phyloP scores from a whole-genome alignment of 2,888 invertebrate genomes.

The Drosophila austrosaltans region DNA sequence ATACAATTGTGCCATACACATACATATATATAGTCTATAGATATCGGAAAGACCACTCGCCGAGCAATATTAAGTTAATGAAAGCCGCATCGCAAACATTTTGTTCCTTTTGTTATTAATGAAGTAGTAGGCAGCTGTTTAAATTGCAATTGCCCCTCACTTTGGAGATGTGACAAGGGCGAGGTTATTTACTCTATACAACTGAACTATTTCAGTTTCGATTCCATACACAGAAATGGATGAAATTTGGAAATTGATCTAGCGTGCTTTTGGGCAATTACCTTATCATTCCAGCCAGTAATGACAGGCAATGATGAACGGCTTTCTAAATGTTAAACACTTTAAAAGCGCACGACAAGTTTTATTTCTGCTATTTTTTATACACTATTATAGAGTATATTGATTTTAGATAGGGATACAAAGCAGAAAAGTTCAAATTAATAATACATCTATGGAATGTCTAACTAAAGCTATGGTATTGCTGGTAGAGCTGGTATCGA shows the following conservation, averaged over 20 bases:
- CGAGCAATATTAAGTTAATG: not conserved
- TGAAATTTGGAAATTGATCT: conserved; percentile 45
- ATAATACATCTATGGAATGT: no score
- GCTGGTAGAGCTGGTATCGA: not conserved
- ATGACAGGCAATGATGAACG: conserved; percentile 30
- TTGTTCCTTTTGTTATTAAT: conserved; percentile 5
- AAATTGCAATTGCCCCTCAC: conserved; percentile 1
- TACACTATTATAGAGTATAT: not conserved
- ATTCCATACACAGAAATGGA: conserved; percentile 32
- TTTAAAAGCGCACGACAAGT: conserved; percentile 4
- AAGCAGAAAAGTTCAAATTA: not conserved
- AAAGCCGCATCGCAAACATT: not conserved
- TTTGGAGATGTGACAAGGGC: conserved; percentile 5
- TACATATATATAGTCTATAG: not conserved
- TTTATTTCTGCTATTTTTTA: not conserved
- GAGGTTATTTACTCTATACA: not conserved
- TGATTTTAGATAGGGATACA: not conserved
- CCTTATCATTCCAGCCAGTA: conserved; percentile 38
- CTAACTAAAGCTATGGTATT: not conserved
- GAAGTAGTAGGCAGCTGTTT: conserved; percentile 8
- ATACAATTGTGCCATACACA: not conserved
- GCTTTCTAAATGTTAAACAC: conserved; percentile 1
- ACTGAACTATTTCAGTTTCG: conserved; percentile 11
- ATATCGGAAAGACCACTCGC: conserved; percentile 3
- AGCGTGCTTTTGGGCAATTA: conserved; percentile 62